phyloP scores from a whole-genome alignment of 2,797 vertebrate genomes.

The Melanotaenia parkinsoni region DNA sequence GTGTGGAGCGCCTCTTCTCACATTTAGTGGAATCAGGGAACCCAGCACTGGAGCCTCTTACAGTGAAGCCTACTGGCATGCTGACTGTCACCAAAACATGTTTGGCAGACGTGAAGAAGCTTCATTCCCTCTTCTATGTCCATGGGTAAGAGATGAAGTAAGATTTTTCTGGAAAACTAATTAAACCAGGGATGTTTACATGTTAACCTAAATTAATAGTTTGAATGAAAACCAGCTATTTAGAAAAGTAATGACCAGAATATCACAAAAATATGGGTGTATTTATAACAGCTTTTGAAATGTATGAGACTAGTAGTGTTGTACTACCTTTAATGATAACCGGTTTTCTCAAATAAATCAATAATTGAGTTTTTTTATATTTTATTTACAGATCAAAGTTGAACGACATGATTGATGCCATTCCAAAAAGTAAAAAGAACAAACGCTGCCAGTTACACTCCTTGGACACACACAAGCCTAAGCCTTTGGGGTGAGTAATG shows the following conservation, averaged over 20 bases:
- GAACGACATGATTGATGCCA: conserved; percentile 95
- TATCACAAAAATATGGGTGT: neutral
- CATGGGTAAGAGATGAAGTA: conserved; percentile 86
- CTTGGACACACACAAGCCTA: conserved; percentile 97
- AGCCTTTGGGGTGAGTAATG: conserved; percentile 93
- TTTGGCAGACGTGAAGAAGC: conserved; percentile 92
- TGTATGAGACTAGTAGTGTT: neutral
- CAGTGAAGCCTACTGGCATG: conserved; percentile 90
- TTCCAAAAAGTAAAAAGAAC: conserved; percentile 99
- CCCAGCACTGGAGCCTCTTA: conserved; percentile 93
- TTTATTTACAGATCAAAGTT: conserved; percentile 89
- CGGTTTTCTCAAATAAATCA: neutral
- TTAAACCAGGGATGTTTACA: neutral
- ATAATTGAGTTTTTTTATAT: neutral
- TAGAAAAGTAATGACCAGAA: neutral
- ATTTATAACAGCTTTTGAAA: neutral
- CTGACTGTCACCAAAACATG: conserved; percentile 92
- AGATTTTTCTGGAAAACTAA: neutral
- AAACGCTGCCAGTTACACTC: conserved; percentile 98
- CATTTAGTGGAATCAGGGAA: conserved; percentile 94
- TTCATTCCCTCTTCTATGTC: conserved; percentile 95
- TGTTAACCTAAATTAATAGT: neutral
- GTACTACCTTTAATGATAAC: neutral
- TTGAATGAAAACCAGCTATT: neutral
- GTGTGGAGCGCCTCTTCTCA: conserved; percentile 95